Evolutionary conservation across 2,888 invertebrate species (phyloP).

Genomic region (Caenorhabditis macrosperma): DNA sequence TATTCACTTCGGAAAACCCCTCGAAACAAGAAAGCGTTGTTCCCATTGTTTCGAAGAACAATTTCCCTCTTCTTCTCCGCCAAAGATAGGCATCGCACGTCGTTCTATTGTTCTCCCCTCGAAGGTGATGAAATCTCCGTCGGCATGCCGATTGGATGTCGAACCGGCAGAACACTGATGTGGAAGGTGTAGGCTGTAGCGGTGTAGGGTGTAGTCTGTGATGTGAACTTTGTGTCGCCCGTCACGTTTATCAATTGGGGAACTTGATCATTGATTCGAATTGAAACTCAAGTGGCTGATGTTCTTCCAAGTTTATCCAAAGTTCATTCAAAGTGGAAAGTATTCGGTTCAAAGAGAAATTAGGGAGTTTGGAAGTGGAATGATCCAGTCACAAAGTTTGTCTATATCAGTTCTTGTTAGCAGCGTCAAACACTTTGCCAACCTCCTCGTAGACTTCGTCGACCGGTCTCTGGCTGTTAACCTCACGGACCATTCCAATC

Average conservation of each 20-base stretch:
- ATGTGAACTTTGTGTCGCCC: neutral
- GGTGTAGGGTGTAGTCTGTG: neutral
- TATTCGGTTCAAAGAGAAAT: neutral
- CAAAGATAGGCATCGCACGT: neutral
- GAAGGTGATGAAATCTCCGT: neutral
- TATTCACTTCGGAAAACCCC: no score
- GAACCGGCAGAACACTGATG: neutral
- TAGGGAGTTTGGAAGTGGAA: neutral
- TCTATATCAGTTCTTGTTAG: constrained; percentile 12
- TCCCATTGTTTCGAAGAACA: neutral
- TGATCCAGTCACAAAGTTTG: neutral
- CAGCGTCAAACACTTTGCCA: constrained; percentile 35
- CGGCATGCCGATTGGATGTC: no score
- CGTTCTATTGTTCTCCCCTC: neutral
- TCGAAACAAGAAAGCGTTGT: no score
- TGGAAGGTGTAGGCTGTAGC: neutral
- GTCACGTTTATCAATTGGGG: neutral
- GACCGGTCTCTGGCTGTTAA: constrained; percentile 64
- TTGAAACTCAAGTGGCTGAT: neutral
- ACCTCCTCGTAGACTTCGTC: constrained; percentile 64
- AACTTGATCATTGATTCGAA: no score
- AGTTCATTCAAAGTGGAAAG: neutral
- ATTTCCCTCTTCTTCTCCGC: neutral
- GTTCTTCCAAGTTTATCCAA: no score
- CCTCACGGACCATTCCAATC: constrained; percentile 71